Base-by-base conservation (phyloP, 2,113 vertebrate species). In the Neotoma lepida region DNA sequence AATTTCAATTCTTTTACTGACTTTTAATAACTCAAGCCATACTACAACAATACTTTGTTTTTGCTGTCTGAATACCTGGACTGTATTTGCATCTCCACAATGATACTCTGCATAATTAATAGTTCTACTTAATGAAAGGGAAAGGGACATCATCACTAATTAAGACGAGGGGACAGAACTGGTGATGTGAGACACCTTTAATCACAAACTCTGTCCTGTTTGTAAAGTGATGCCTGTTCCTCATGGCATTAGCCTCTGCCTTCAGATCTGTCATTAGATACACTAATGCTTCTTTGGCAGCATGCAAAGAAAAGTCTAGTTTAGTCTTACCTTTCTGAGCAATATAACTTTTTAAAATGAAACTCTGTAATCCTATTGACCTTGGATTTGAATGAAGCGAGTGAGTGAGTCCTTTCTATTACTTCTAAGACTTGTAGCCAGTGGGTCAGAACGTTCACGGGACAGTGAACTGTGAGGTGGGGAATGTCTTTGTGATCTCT, bases 121-220 rank as follows among this genome's bases (percentile, higher is more conserved):
- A 89, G 86, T 85, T 90, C 85, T 82, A 54, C 63, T 96, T 87
- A 88, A n/a, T 94, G 88, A 0, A 0, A 96, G 93, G n/a, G 4
- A 81, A 58, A 77, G 68, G 74, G 88, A 46, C 95, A 80, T 73
- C 84, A 73, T 1, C 93, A 94, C 71, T 95, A 96, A 76, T 93
- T 94, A 97, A 86, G 85, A 91, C 96, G 95, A 96, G 78, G 64
- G 87, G 91, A 96, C 96, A 97, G 86, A 95, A 64, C 56, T 90
- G 71, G 63, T 86, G 74, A 89, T 56, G 28, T 35, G 17, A 87
- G 90, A 96, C 97, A 95, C 46, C 94, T 87, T 97, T 98, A 97
- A 97, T 98, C 96, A 97, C 89, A 96, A 97, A 66, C 71, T 92
- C 93, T 87, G 66, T 80, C 89, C 71, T 20, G 41, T 70, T 64